phyloP scores from a whole-genome alignment of 2,113 vertebrate genomes.

The Nesogale talazaci region DNA sequence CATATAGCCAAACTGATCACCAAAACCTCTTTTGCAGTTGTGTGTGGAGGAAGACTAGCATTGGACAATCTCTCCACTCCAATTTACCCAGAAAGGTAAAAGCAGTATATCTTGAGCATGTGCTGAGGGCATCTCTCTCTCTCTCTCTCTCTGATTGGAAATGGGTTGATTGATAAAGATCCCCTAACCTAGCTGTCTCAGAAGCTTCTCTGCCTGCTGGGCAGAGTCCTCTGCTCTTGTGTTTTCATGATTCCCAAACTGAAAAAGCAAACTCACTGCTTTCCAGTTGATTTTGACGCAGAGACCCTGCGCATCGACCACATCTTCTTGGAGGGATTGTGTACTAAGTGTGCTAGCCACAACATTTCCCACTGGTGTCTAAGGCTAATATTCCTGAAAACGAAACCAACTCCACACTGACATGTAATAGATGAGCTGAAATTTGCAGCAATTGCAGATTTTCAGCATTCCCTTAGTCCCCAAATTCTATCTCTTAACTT shows the following conservation, averaged over 20 bases:
- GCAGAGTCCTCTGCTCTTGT: neutral
- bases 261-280: no score
- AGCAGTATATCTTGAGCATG: neutral
- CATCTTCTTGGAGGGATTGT: neutral
- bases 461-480: neutral
- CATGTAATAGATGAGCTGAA: neutral
- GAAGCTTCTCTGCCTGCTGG: neutral
- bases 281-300: no score
- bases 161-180: neutral
- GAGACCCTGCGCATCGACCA: neutral
- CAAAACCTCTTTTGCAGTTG: neutral
- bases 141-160: neutral
- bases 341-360: fast-evolving
- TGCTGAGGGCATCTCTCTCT: neutral
- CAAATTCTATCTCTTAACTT: neutral
- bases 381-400: neutral
- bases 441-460: neutral
- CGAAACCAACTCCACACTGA: neutral
- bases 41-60: neutral
- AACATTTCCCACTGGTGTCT: neutral
- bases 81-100: slow-evolving; percentile 2
- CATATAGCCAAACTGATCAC: neutral
- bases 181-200: neutral
- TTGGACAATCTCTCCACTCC: neutral
- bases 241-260: neutral